Evolutionary conservation across 2,797 vertebrate genomes (phyloP).

Genomic region (Enteromius anoplus): DNA sequence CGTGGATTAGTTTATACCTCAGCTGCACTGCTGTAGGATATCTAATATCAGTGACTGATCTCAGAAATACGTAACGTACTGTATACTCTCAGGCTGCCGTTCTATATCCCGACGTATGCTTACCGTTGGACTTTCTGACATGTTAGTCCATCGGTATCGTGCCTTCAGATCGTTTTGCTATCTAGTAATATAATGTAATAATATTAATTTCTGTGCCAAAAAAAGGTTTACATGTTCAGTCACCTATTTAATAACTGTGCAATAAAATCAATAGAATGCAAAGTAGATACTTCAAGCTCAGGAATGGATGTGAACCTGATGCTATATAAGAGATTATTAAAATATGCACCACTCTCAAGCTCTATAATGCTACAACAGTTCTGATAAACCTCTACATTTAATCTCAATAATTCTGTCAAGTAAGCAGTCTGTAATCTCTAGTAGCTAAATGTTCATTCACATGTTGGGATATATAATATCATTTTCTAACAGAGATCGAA

Average conservation of each 20-base stretch:
- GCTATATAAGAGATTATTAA: conserved; percentile 19
- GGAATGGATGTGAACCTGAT: conserved; percentile 38
- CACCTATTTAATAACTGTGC: conserved; percentile 29
- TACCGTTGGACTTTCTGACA: not conserved
- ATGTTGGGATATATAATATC: not conserved
- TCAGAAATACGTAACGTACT: conserved; percentile 11
- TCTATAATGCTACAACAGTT: conserved; percentile 28
- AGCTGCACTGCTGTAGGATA: conserved; percentile 16
- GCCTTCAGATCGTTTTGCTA: conserved; percentile 40
- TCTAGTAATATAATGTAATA: conserved; percentile 31
- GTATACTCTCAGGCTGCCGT: conserved; percentile 39
- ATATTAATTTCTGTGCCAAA: conserved; percentile 40
- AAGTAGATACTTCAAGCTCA: conserved; percentile 37
- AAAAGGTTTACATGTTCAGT: conserved; percentile 33
- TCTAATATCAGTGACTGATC: conserved; percentile 21
- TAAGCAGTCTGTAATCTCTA: conserved; percentile 4
- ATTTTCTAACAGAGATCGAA: not conserved
- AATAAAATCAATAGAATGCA: conserved; percentile 44
- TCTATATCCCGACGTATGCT: conserved; percentile 16
- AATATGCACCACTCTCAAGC: conserved; percentile 30
- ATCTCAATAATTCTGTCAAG: conserved; percentile 5
- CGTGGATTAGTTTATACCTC: conserved; percentile 11
- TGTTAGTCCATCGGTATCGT: conserved; percentile 18
- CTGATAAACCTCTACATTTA: conserved; percentile 7
- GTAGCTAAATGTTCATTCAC: conserved; percentile 7